These are phyloP conservation scores for Hirtodrosophila duncani DNA, from an alignment of 2,888 invertebrate species.

Conservation along the genomic window DNA sequence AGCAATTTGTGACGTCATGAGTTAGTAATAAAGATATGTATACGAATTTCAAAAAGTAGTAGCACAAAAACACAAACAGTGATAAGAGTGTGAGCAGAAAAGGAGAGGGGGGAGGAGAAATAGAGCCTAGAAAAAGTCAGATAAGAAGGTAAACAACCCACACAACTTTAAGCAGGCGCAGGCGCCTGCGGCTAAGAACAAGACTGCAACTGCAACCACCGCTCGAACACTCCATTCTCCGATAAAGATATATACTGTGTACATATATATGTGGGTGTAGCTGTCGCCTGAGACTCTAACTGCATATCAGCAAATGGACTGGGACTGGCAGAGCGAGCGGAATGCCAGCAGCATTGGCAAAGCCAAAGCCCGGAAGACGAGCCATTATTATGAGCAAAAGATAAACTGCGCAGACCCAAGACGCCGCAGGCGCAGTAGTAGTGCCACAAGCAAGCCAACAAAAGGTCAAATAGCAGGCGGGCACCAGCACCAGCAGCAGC, in stretches of 20 bases:
- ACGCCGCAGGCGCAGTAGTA: slow-evolving; percentile 18
- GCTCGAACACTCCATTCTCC: slow-evolving; percentile 40
- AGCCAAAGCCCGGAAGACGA: no score
- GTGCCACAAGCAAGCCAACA: not conserved
- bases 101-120: slow-evolving; percentile 24
- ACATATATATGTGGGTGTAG: no score
- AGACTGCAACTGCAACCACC: no score
- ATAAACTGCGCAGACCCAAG: no score
- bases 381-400: no score
- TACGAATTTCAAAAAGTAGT: slow-evolving; percentile 7
- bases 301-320: no score
- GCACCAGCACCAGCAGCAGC: slow-evolving; percentile 10
- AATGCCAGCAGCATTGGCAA: no score
- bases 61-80: slow-evolving; percentile 45
- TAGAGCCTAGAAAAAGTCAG: slow-evolving; percentile 50
- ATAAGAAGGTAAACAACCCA: slow-evolving; percentile 67
- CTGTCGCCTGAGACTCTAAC: no score
- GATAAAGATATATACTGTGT: slow-evolving; percentile 35
- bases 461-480: slow-evolving; percentile 42
- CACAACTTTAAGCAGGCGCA: slow-evolving; percentile 56
- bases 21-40: slow-evolving; percentile 8
- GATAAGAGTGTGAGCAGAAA: slow-evolving; percentile 35
- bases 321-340: no score
- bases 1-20: slow-evolving; percentile 45
- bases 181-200: slow-evolving; percentile 2